Evolutionary conservation across 2,113 vertebrate species (phyloP).

Genomic region (Strigops habroptila): DNA sequence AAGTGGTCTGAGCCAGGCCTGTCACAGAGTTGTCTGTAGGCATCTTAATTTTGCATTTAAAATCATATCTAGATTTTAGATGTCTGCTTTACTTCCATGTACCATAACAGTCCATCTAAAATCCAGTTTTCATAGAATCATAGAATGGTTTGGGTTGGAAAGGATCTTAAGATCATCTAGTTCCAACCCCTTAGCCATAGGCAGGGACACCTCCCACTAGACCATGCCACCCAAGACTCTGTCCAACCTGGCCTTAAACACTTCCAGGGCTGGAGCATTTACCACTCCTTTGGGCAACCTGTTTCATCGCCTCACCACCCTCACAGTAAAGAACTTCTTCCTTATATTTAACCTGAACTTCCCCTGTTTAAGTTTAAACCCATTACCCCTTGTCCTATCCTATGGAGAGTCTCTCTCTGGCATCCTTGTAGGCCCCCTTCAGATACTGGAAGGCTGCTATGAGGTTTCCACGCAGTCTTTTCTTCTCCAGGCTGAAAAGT

Average conservation of each 20-base stretch:
- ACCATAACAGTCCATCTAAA: neutral
- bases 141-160: neutral
- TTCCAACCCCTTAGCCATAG: neutral
- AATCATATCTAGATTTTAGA: neutral
- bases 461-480: too few relatives aligned
- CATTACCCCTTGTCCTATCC: too few relatives aligned
- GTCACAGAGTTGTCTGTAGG: neutral
- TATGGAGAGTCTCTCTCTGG: too few relatives aligned
- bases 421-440: too few relatives aligned
- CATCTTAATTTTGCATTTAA: neutral
- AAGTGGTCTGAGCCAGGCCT: neutral
- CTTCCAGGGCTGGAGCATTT: neutral
- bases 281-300: neutral
- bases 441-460: too few relatives aligned
- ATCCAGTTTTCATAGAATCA: neutral
- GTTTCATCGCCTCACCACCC: neutral
- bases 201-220: neutral
- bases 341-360: too few relatives aligned
- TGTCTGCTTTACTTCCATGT: neutral
- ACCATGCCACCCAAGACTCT: neutral
- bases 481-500: too few relatives aligned
- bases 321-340: neutral
- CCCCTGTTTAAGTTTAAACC: too few relatives aligned
- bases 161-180: neutral
- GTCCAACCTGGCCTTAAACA: neutral